Evolutionary conservation across 2,888 invertebrate species (phyloP), one percentile per base, ranked within the genome.

Genomic region (Eupithecia subumbrata): DNA sequence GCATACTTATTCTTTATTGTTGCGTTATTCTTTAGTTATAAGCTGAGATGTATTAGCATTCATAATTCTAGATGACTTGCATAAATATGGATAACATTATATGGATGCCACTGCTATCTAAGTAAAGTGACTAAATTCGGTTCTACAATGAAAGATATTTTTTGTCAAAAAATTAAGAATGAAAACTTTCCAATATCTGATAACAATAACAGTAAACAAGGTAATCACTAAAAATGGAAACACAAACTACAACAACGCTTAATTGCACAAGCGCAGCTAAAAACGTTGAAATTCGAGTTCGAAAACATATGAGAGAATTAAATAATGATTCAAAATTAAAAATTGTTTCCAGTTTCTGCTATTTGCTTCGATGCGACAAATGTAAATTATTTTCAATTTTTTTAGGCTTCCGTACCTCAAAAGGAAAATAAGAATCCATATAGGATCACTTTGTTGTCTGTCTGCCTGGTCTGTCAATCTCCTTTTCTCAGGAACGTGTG

Each of bases 21-120:
- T 66, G 48, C 18, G 22, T 56, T 56, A 22, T 56, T 25, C 60
- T 25, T 73, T 64, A 74, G 30, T 34, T 67, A 72, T 75, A 72
- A 75, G 70, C 69, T 78, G 69, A 75, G 60, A 22, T 56, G 56
- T 72, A 25, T 71, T 16, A 34, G 64, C 64, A 64, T 64, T 64
- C 18, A 30, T 63, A 30, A 16, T 63, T 63, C 25, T 25, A 52
- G 52, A 52, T 63, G 63, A 63, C 30, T 22, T n/a, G 22, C 52
- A 5, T 52, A n/a, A n/a, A n/a, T 48, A 52, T 48, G 16, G 5
- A 18, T 48, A n/a, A n/a, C n/a, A n/a, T n/a, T 48, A 14, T 7
- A 48, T 18, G 16, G 5, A 18, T 48, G 48, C 7, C 48, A 48
- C 48, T 48, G 48, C 18, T 56, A 52, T 22, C 7, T 5, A 22